phyloP scores from a whole-genome alignment of 2,888 invertebrate genomes.

The Dasypolia templi region DNA sequence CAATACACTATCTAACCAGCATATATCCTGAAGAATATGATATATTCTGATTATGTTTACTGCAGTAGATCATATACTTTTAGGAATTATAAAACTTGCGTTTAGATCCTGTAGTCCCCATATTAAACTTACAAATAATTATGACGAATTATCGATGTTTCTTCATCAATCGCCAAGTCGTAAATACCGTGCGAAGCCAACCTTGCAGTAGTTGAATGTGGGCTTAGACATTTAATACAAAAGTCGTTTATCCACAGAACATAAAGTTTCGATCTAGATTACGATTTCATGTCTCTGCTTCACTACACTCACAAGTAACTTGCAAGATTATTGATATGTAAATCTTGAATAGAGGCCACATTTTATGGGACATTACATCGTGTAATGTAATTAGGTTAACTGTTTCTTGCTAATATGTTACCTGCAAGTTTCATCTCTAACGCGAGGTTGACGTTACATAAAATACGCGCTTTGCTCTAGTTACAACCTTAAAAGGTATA shows the following conservation, averaged over 20 bases:
- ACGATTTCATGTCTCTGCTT: conserved; percentile 19
- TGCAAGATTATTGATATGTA: conserved; percentile 40
- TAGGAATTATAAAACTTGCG: too few relatives aligned
- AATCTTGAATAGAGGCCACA: conserved; percentile 49
- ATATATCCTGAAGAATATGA: too few relatives aligned
- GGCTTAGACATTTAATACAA: too few relatives aligned
- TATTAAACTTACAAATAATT: too few relatives aligned
- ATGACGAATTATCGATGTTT: too few relatives aligned
- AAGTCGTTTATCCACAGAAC: conserved; percentile 6
- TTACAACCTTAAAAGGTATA: conserved; percentile 13
- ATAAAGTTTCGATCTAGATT: conserved; percentile 44
- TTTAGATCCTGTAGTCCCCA: too few relatives aligned
- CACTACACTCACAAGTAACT: background rate
- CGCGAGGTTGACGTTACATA: conserved; percentile 24
- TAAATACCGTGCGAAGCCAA: too few relatives aligned
- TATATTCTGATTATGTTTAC: too few relatives aligned
- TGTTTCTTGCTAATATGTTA: conserved; percentile 54
- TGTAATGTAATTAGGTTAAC: conserved; percentile 62
- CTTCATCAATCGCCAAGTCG: too few relatives aligned
- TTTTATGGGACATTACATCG: conserved; percentile 48
- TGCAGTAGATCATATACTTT: too few relatives aligned
- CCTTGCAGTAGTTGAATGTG: too few relatives aligned
- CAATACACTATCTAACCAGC: too few relatives aligned
- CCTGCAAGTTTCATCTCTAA: conserved; percentile 39
- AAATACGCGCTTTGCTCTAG: conserved; percentile 33